Percentiles rank a stretch among this genome's conserved stretches.
These are phyloP conservation scores for Castor canadensis DNA, from an alignment of 2,113 vertebrate genomes.

Conservation along the genomic window DNA sequence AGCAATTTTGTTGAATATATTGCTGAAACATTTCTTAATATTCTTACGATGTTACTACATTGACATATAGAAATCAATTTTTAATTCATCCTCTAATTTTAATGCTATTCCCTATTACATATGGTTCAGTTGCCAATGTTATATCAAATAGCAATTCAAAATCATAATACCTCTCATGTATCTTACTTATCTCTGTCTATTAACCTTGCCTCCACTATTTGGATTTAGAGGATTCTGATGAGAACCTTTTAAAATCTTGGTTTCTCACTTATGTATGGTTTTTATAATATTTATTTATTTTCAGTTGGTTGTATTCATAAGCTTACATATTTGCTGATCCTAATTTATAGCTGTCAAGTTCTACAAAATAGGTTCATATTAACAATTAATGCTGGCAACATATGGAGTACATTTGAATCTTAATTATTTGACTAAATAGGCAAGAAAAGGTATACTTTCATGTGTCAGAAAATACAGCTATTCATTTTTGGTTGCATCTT, in stretches of 20 bases:
- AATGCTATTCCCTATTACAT: not conserved
- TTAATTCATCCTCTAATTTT: not conserved
- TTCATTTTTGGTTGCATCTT: not conserved
- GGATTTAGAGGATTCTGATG: conserved; percentile 26
- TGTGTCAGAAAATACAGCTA: not conserved
- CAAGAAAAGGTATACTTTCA: not conserved
- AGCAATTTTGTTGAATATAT: not conserved
- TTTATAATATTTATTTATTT: not conserved
- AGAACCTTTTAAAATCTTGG: not conserved
- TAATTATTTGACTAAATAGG: not conserved
- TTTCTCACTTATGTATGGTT: not conserved
- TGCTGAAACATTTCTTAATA: not conserved
- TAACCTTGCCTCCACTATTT: not conserved
- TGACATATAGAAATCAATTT: not conserved
- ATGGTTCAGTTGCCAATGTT: not conserved
- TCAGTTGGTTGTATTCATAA: not conserved
- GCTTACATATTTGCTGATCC: conserved; percentile 37
- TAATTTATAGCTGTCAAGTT: conserved; percentile 2
- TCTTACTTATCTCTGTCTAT: conserved; percentile 10
- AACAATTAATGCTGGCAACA: not conserved
- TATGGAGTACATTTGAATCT: not conserved
- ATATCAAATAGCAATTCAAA: not conserved
- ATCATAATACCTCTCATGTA: not conserved
- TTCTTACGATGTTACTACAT: not conserved
- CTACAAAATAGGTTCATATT: not conserved